These are phyloP conservation scores for Syrista parreyssii DNA, from an alignment of 2,888 invertebrate species.

Conservation along the genomic window DNA sequence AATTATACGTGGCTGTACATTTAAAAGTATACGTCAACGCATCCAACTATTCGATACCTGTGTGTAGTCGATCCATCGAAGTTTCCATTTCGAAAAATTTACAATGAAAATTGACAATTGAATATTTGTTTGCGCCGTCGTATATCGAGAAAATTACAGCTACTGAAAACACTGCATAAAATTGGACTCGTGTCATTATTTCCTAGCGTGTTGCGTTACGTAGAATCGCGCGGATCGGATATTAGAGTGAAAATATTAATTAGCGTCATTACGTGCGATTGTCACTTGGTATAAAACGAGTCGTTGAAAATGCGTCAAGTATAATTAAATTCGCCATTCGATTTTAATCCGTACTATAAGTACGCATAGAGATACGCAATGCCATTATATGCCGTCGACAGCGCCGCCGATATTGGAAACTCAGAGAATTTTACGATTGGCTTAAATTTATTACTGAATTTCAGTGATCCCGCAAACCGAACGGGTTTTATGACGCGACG, in stretches of 20 bases:
- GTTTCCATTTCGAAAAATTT: too few relatives aligned
- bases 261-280: not conserved
- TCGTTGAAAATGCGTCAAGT: not conserved
- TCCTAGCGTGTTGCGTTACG: not conserved
- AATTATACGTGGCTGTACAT: too few relatives aligned
- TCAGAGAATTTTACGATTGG: conserved; percentile 9
- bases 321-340: not conserved
- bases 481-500: not conserved
- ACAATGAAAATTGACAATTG: too few relatives aligned
- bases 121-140: too few relatives aligned
- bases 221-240: not conserved
- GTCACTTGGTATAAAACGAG: not conserved
- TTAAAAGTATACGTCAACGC: too few relatives aligned
- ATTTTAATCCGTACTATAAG: not conserved
- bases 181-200: too few relatives aligned
- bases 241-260: too few relatives aligned
- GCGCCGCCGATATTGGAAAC: not conserved
- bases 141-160: too few relatives aligned
- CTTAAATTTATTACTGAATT: conserved; percentile 8
- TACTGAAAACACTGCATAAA: too few relatives aligned
- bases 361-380: not conserved
- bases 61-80: too few relatives aligned
- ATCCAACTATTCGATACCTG: too few relatives aligned
- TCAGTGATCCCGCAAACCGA: not conserved
- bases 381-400: not conserved